These are phyloP conservation scores for Eunapius fragilis DNA, from an alignment of 37 sponge, comb jelly and placozoan genomes.

Conservation along the genomic window DNA sequence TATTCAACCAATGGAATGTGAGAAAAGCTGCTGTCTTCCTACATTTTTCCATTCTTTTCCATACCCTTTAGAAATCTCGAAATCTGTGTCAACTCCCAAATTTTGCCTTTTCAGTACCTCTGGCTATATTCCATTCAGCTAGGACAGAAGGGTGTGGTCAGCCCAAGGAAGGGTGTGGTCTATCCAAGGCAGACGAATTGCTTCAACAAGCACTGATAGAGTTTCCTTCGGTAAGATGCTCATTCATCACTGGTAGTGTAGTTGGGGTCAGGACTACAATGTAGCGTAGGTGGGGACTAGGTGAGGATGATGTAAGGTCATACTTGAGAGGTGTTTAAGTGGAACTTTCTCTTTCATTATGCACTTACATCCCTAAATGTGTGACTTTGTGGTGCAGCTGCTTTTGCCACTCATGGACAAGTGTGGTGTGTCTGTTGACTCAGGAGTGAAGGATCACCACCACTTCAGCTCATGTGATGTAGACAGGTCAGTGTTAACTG, in stretches of 20 bases:
- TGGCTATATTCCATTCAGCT: conserved; percentile 76
- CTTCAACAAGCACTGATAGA: conserved; percentile 83
- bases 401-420: conserved; percentile 78
- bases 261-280: no score
- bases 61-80: conserved; percentile 32
- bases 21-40: background rate
- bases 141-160: conserved; percentile 1
- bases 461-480: conserved; percentile 25
- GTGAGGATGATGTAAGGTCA: background rate
- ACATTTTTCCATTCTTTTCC: background rate
- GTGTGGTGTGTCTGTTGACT: conserved; percentile 72
- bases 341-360: background rate
- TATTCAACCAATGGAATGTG: conserved; percentile 84
- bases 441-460: conserved; percentile 36
- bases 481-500: conserved; percentile 25
- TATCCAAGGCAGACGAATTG: conserved; percentile 22
- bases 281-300: no score
- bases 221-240: conserved; percentile 75
- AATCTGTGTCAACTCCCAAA: conserved; percentile 92
- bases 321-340: background rate
- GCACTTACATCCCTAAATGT: background rate
- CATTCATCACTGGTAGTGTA: background rate
- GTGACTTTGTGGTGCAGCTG: conserved; percentile 30
- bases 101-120: conserved; percentile 87
- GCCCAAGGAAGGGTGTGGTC: conserved; percentile 11